A percentile compares a stretch with the other conserved stretches of the same genome.
These are phyloP conservation scores for Thrips palmi DNA, from an alignment of 1,140 invertebrate genomes.

Conservation along the genomic window DNA sequence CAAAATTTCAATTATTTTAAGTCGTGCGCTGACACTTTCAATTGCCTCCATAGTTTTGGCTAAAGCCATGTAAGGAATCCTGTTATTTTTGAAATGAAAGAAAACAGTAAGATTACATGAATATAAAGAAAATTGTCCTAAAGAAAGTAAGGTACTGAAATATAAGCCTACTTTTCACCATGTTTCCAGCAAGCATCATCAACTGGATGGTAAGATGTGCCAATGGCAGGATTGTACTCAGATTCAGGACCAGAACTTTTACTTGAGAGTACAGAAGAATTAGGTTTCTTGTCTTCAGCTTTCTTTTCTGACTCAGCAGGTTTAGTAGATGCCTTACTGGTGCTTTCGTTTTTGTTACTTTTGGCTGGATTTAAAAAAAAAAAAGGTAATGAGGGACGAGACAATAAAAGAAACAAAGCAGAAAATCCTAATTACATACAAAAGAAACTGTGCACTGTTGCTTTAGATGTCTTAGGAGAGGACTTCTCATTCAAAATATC, in stretches of 20 bases:
- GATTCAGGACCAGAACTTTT: slow-evolving; percentile 16
- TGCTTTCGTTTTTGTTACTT: no score
- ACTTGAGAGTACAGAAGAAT: not conserved
- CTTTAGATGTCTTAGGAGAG: no score
- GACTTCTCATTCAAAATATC: no score
- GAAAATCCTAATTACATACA: no score
- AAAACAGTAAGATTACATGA: slow-evolving; percentile 9
- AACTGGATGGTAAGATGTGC: slow-evolving; percentile 76
- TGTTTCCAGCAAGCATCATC: slow-evolving; percentile 72
- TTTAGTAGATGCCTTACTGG: no score
- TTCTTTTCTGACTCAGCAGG: no score
- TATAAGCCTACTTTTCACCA: slow-evolving; percentile 40
- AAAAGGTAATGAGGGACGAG: no score
- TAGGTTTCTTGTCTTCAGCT: not conserved
- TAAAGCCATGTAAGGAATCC: slow-evolving; percentile 83
- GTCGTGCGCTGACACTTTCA: slow-evolving; percentile 68
- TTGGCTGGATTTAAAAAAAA: no score
- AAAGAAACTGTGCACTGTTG: no score
- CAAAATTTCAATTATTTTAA: slow-evolving; percentile 90
- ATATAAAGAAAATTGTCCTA: slow-evolving; percentile 7
- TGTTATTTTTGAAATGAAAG: slow-evolving; percentile 32
- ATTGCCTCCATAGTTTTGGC: slow-evolving; percentile 81
- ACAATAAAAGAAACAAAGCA: no score
- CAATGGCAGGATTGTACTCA: slow-evolving; percentile 56
- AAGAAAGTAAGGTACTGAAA: not conserved